Evolutionary conservation across 2,888 invertebrate species (phyloP).

Genomic region (Campoplex capitator): DNA sequence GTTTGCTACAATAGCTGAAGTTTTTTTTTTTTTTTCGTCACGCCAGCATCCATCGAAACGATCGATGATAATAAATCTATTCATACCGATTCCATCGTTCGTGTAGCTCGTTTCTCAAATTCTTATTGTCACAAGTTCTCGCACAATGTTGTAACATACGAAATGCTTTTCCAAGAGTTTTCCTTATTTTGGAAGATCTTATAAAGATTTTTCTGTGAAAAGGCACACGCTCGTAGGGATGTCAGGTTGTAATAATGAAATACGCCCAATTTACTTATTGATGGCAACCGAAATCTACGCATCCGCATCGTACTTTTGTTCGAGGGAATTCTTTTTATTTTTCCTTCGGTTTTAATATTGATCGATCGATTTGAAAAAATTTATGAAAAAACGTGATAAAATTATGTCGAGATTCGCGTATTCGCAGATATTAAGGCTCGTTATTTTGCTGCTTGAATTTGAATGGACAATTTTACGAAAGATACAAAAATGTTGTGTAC

Average conservation of each 20-base stretch:
- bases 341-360: no score
- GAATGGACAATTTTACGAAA: no score
- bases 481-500: no score
- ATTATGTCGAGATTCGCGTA: no score
- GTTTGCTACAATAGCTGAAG: slow-evolving; percentile 23
- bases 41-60: slow-evolving; percentile 57
- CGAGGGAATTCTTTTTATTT: background rate
- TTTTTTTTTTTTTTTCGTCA: slow-evolving; percentile 40
- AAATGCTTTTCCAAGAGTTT: slow-evolving; percentile 20
- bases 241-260: slow-evolving; percentile 31
- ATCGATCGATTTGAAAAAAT: no score
- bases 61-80: slow-evolving; percentile 67
- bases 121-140: slow-evolving; percentile 26
- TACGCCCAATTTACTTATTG: background rate
- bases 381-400: no score
- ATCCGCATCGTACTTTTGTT: background rate
- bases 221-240: background rate
- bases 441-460: no score
- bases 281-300: background rate
- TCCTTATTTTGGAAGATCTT: background rate
- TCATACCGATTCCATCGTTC: slow-evolving; percentile 44
- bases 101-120: slow-evolving; percentile 30
- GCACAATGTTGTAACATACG: slow-evolving; percentile 9
- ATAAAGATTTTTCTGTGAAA: slow-evolving; percentile 50
- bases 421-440: no score